Conservation (phyloP, 1,140 invertebrate genomes). For the Agrypnia vestita region DNA sequence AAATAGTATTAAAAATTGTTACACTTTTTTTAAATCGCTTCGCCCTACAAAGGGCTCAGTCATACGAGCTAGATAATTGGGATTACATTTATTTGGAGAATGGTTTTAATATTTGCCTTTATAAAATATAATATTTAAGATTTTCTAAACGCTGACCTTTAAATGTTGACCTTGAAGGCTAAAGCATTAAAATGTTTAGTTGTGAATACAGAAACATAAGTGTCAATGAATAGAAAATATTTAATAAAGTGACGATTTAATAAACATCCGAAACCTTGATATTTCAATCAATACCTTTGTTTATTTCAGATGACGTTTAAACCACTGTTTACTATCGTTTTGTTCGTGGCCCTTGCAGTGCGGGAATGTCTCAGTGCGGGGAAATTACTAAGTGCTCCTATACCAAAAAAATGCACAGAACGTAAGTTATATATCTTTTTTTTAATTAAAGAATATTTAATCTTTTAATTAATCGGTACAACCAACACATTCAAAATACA, state of each 20-base stretch:
- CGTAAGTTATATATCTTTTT: not conserved
- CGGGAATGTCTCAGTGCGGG: constrained; percentile 10
- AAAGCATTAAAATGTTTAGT: not conserved
- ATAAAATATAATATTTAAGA: not conserved
- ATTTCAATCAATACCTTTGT: not conserved
- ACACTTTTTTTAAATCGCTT: too few species aligned
- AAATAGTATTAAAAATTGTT: too few species aligned
- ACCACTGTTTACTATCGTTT: not conserved
- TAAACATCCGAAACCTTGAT: not conserved
- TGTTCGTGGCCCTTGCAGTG: not conserved
- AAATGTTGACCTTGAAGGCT: not conserved
- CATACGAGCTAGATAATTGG: too few species aligned
- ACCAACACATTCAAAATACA: not conserved
- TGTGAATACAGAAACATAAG: too few species aligned
- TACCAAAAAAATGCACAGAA: constrained; percentile 11
- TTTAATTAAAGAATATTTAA: not conserved
- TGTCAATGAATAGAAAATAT: not conserved
- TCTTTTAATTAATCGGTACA: not conserved
- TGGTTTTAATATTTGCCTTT: not conserved
- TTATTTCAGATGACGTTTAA: constrained; percentile 12
- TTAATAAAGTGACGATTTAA: not conserved
- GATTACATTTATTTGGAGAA: not conserved
- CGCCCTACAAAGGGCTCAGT: too few species aligned
- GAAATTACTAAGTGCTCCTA: constrained; percentile 17
- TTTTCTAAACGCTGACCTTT: not conserved